These are phyloP conservation scores for Strigamia transsilvanica DNA, from an alignment of 2,888 invertebrate genomes.

Conservation along the genomic window DNA sequence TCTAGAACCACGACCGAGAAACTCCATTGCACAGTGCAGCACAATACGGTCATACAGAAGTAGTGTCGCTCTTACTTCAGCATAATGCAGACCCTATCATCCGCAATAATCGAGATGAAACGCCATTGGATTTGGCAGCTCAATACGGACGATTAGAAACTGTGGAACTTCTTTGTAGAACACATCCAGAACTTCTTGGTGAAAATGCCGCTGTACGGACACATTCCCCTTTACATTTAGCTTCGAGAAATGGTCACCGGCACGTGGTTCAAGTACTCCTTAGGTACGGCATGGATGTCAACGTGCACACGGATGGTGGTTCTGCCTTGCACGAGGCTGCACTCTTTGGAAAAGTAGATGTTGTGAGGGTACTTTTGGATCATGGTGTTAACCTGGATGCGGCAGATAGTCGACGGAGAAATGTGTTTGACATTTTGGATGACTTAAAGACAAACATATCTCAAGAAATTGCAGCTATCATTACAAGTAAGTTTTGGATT, in stretches of 20 bases:
- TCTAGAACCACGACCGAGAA: constrained; percentile 78
- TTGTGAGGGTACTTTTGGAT: constrained; percentile 81
- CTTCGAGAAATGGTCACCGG: constrained; percentile 82
- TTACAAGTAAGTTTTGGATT: constrained; percentile 69
- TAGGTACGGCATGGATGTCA: constrained; percentile 86
- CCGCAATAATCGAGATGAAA: constrained; percentile 86
- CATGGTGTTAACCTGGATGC: constrained; percentile 76
- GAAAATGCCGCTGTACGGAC: constrained; percentile 62
- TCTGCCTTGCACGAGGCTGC: constrained; percentile 95
- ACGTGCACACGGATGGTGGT: constrained; percentile 83
- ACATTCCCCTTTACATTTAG: constrained; percentile 90
- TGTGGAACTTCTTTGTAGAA: constrained; percentile 83
- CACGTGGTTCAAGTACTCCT: constrained; percentile 81
- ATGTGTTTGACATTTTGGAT: constrained; percentile 84
- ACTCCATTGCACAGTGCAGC: constrained; percentile 93
- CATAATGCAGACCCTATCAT: constrained; percentile 88
- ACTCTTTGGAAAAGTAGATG: constrained; percentile 87
- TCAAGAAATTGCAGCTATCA: constrained; percentile 83
- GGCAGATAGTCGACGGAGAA: constrained; percentile 80
- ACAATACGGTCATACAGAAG: constrained; percentile 88
- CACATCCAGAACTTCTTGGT: constrained; percentile 78
- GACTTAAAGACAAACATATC: constrained; percentile 90
- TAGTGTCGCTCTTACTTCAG: constrained; percentile 80
- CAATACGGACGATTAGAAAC: constrained; percentile 76
- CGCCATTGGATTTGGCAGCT: constrained; percentile 91